Percentiles rank a stretch among this genome's conserved stretches.
These are phyloP conservation scores for Eilema sororculum DNA, from an alignment of 2,888 invertebrate genomes.

Conservation along the genomic window DNA sequence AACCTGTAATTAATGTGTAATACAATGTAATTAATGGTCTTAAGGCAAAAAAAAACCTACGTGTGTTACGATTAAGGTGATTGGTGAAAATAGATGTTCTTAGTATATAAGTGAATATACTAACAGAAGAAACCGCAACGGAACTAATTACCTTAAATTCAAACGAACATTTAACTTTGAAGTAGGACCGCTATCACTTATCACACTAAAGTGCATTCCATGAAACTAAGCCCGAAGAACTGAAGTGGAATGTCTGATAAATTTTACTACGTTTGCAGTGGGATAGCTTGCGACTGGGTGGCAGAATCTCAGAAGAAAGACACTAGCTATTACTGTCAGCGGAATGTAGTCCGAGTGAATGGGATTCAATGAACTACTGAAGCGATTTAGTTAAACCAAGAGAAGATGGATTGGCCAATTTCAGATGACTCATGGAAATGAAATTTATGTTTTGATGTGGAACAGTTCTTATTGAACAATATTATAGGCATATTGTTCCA, in stretches of 20 bases:
- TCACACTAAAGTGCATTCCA: slow-evolving; percentile 32
- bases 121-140: not conserved
- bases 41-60: not conserved
- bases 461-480: too few species aligned
- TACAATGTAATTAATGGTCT: not conserved
- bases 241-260: slow-evolving; percentile 60
- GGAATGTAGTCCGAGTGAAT: slow-evolving; percentile 59
- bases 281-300: slow-evolving; percentile 50
- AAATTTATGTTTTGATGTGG: not conserved
- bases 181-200: slow-evolving; percentile 30
- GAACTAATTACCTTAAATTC: not conserved
- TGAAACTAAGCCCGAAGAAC: slow-evolving; percentile 48
- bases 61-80: too few species aligned
- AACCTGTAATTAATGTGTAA: not conserved
- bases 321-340: slow-evolving; percentile 57
- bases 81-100: not conserved
- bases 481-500: too few species aligned
- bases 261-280: slow-evolving; percentile 60
- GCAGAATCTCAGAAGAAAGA: slow-evolving; percentile 61
- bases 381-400: slow-evolving; percentile 27
- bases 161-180: slow-evolving; percentile 1
- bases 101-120: not conserved
- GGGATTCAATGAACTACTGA: slow-evolving; percentile 52
- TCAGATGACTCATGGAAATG: not conserved
- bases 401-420: slow-evolving; percentile 55